These are phyloP conservation scores for Geothlypis trichas DNA, from an alignment of 2,113 vertebrate genomes.

Conservation along the genomic window DNA sequence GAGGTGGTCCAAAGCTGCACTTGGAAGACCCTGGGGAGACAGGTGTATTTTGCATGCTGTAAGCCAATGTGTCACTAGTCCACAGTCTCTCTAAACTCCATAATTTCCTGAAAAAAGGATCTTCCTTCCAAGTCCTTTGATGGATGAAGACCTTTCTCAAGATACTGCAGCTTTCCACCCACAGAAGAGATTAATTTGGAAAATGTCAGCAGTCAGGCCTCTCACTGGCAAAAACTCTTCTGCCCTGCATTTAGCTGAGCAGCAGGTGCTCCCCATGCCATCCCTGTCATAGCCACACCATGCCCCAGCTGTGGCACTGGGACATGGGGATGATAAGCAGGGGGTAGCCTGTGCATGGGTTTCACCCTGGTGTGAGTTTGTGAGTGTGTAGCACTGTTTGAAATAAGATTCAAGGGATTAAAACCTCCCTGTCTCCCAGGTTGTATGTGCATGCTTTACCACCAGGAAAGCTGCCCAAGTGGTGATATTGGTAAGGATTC, in stretches of 20 bases:
- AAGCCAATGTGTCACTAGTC: background rate
- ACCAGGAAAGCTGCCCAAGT: background rate
- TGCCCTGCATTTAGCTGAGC: background rate
- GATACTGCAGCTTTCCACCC: background rate
- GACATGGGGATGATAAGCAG: background rate
- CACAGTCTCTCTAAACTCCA: background rate
- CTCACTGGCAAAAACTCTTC: background rate
- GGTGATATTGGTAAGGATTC: background rate
- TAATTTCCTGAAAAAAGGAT: background rate
- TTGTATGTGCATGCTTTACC: background rate
- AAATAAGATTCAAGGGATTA: background rate
- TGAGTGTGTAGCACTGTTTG: background rate
- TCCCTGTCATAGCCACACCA: background rate
- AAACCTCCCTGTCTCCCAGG: background rate
- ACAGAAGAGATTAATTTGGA: background rate
- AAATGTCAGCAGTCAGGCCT: background rate
- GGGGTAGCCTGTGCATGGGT: background rate
- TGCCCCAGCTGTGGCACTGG: fast-evolving
- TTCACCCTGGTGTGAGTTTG: background rate
- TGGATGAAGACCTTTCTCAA: background rate
- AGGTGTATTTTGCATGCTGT: background rate
- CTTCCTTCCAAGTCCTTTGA: background rate
- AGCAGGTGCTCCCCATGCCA: background rate
- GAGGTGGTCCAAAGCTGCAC: background rate
- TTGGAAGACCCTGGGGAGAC: background rate